Evolutionary conservation across 2,113 vertebrate species (phyloP), one percentile per base, ranked within the genome.

Genomic region (Datnioides undecimradiatus): DNA sequence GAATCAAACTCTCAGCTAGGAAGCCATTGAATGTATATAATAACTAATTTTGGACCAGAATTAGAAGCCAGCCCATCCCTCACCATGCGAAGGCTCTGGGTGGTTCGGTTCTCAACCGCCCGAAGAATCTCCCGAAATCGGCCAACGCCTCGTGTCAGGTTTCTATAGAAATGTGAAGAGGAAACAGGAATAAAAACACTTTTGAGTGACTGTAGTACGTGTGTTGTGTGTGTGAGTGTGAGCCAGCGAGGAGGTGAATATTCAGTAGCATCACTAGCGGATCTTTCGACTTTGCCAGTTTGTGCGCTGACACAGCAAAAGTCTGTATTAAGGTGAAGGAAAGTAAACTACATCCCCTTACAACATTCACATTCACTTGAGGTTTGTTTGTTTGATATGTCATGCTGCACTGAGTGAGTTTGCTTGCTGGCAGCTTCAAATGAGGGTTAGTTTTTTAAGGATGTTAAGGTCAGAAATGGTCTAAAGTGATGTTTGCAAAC

Each of bases 51-150:
- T 4, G 23, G 1, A 64, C 19, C 36, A 23, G 3, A 54, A 43
- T 9, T 17, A 29, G 33, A 31, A 71, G 40, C 34, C 29, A 43
- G 7, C 17, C 29, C 16, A 13, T 55, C 55, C 80, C 97, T 96
- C 83, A 99, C 98, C 98, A 99, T 99, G 49, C 98, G 95, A 62
- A 99, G 95, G 91, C 98, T 99, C 91, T 99, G 98, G 16, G 98
- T 99, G 36, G 98, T 99, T 92, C 98, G 97, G 40, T 96, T 99
- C 91, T 99, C 98, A 0, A 99, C 92, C 3, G 98, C 98, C 82
- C 98, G 95, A 87, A 99, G 96, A 91, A 99, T 95, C 92, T 99
- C 97, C 86, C 98, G 94, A 90, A 99, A 99, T 70, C 98, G 95
- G 67, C 97, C 97, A 5, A 99, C 97, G 66, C 98, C 98, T 87